Conservation (phyloP, 1,140 invertebrate species). For the Drosophila jambulina region DNA sequence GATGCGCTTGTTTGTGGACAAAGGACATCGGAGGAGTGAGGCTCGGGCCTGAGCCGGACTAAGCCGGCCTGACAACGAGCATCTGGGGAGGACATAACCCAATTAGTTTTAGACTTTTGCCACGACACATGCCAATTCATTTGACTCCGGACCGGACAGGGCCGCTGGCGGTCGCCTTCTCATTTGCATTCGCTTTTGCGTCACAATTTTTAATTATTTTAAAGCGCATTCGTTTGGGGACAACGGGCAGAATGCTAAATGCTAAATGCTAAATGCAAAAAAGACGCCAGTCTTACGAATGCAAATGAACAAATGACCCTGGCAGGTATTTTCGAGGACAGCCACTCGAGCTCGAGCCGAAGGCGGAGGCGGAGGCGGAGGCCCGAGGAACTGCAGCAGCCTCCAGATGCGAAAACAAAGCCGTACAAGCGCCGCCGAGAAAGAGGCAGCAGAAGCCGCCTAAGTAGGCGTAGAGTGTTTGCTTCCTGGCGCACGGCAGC, state of each 20-base stretch:
- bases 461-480: constrained; percentile 74
- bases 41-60: constrained; percentile 17
- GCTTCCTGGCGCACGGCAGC: constrained; percentile 72
- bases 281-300: constrained; percentile 66
- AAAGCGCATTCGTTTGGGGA: constrained; percentile 27
- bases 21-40: constrained; percentile 11
- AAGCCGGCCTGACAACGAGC: constrained; percentile 47
- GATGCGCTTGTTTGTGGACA: constrained; percentile 43
- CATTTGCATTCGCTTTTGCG: constrained; percentile 65
- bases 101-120: constrained; percentile 67
- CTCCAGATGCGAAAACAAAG: constrained; percentile 32
- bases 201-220: constrained; percentile 69
- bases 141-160: constrained; percentile 28
- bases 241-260: constrained; percentile 26
- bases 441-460: constrained; percentile 37
- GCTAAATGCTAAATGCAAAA: constrained; percentile 40
- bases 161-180: constrained; percentile 3
- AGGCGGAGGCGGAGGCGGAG: constrained; percentile 14
- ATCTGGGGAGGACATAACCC: constrained; percentile 73
- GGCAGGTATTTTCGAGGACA: constrained; percentile 62
- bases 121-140: constrained; percentile 74
- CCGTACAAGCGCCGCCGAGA: neutral
- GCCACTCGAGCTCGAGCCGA: constrained; percentile 55
- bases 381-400: constrained; percentile 43
- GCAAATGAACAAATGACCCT: constrained; percentile 80